phyloP scores from a whole-genome alignment of 2,113 vertebrate genomes.

The Orthochromis malagaraziensis region DNA sequence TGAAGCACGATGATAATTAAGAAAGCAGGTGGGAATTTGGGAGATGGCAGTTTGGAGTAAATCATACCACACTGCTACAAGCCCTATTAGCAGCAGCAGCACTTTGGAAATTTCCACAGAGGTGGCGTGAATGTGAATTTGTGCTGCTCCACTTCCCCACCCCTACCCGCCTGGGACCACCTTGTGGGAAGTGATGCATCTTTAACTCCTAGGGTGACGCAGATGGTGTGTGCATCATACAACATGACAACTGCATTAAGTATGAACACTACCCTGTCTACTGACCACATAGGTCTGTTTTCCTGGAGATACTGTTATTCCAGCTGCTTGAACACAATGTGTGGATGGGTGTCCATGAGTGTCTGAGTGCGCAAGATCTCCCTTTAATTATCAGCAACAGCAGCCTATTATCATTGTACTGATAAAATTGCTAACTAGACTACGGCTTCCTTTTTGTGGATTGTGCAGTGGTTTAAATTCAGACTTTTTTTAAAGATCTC shows the following conservation, averaged over 20 bases:
- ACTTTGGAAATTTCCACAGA: slow-evolving; percentile 23
- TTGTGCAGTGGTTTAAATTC: neutral
- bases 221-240: slow-evolving; percentile 34
- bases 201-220: slow-evolving; percentile 12
- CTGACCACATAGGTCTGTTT: neutral
- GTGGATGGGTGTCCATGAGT: neutral
- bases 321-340: neutral
- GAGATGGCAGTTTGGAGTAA: neutral
- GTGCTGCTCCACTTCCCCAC: slow-evolving; percentile 51
- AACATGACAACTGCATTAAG: slow-evolving; percentile 21
- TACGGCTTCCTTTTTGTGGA: too few species aligned
- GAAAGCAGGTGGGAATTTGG: neutral
- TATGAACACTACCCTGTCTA: neutral
- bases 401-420: neutral
- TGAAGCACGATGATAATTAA: neutral
- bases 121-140: slow-evolving; percentile 47
- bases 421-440: neutral
- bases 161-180: slow-evolving; percentile 4
- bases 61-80: neutral
- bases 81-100: slow-evolving; percentile 11
- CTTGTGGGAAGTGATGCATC: neutral
- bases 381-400: neutral
- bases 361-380: neutral
- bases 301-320: neutral
- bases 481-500: too few species aligned